Evolutionary conservation across 1,140 invertebrate species (phyloP).

Genomic region (Marisa cornuarietis): DNA sequence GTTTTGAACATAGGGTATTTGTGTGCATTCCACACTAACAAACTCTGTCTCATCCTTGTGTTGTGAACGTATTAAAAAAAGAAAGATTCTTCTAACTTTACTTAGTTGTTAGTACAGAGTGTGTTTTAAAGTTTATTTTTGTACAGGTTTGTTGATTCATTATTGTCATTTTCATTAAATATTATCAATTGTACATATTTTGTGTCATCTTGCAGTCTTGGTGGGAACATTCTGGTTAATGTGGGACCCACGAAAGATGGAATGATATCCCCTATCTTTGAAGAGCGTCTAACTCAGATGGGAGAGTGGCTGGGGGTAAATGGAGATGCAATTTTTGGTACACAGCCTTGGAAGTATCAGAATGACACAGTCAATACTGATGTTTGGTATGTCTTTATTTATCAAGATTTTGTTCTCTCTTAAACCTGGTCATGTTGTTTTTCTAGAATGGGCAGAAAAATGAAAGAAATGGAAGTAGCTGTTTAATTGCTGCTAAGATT

Average conservation of each 20-base stretch:
- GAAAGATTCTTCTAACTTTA: too few species aligned
- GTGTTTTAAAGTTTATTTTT: too few species aligned
- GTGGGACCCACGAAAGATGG: conserved; percentile 92
- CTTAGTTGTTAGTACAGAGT: too few species aligned
- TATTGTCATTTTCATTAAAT: too few species aligned
- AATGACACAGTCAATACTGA: conserved; percentile 78
- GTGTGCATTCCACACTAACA: too few species aligned
- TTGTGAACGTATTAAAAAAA: too few species aligned
- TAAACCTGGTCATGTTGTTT: too few species aligned
- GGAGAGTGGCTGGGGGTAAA: conserved; percentile 83
- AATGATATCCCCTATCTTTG: conserved; percentile 85
- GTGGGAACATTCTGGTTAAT: conserved; percentile 90
- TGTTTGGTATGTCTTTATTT: conserved; percentile 40
- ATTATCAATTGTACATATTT: too few species aligned
- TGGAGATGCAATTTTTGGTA: conserved; percentile 89
- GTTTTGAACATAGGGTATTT: too few species aligned
- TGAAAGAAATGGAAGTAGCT: not conserved
- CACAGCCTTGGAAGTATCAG: conserved; percentile 76
- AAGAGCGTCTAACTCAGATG: conserved; percentile 81
- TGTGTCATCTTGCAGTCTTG: conserved; percentile 72
- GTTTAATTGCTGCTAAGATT: not conserved
- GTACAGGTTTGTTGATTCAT: too few species aligned
- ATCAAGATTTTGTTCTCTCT: not conserved
- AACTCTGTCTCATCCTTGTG: too few species aligned
- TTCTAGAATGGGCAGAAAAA: not conserved